A percentile compares a stretch with the other conserved stretches of the same genome.
Conservation (phyloP, 1,140 invertebrate genomes). For the Zaprionus camerounensis region DNA sequence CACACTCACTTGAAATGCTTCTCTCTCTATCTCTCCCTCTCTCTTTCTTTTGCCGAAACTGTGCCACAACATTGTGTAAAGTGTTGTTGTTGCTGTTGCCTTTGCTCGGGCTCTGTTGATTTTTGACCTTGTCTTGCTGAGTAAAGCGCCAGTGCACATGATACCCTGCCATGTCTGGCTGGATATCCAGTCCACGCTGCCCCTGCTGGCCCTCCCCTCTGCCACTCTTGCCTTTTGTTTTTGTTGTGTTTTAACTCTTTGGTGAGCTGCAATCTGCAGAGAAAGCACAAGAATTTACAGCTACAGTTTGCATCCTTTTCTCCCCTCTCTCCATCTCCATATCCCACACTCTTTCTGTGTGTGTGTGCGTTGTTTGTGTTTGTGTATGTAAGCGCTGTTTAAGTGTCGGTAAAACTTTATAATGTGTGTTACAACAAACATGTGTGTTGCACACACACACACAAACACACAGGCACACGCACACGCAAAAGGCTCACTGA, state of each 20-base stretch:
- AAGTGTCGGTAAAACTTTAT: slow-evolving; percentile 71
- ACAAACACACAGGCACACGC: neutral
- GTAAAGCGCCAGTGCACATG: neutral
- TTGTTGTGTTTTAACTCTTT: slow-evolving; percentile 31
- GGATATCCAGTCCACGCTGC: neutral
- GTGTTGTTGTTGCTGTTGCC: slow-evolving; percentile 26
- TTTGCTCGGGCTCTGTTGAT: slow-evolving; percentile 28
- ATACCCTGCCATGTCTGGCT: neutral
- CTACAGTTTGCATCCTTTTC: slow-evolving; percentile 5
- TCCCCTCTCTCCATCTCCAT: slow-evolving; percentile 3
- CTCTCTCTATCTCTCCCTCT: neutral
- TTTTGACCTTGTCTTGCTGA: slow-evolving; percentile 33
- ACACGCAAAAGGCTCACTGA: neutral
- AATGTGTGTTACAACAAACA: slow-evolving; percentile 72
- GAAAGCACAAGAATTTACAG: slow-evolving; percentile 35
- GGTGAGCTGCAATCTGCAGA: slow-evolving; percentile 38
- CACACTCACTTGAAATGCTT: neutral
- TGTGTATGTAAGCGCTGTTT: slow-evolving; percentile 59
- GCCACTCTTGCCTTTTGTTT: slow-evolving; percentile 15
- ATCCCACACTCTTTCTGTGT: slow-evolving; percentile 19
- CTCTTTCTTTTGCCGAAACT: slow-evolving; percentile 30
- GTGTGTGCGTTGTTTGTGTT: slow-evolving; percentile 26
- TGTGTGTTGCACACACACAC: slow-evolving; percentile 16
- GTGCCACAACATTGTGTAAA: slow-evolving; percentile 53
- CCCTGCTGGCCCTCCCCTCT: neutral